Evolutionary conservation across 2,797 vertebrate species (phyloP), one percentile per base, ranked within the genome.

Genomic region (Hozukius guyotensis): DNA sequence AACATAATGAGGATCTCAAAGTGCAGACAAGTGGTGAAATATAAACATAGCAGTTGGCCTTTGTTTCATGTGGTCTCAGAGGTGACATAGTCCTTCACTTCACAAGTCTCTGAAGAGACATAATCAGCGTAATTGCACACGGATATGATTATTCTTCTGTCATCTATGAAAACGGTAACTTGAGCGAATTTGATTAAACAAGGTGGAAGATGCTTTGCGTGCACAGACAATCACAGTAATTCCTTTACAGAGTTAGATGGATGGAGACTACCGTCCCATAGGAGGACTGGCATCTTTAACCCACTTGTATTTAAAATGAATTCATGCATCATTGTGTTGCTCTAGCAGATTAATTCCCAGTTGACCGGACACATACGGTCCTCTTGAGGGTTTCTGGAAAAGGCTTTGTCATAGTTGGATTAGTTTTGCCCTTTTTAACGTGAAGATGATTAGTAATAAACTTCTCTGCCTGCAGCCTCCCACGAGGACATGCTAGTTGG

Each of bases 71-170:
- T 63, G 77, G 81, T 88, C 87, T 87, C 88, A 66, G 86, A 82
- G 85, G 93, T 91, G 88, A 89, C 88, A 84, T 84, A 78, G 81
- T 72, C 83, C 88, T 87, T 89, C 80, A 87, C 77, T 86, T 85
- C 80, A 56, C 79, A 64, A 79, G 78, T 82, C 89, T 86, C 89
- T 18, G 77, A 84, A 81, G 85, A 89, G 86, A 89, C 82, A 83
- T 92, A 89, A 93, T 92, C 86, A 89, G 66, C 53, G 61, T 88
- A 93, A 94, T 89, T 92, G 86, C 87, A 34, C 20, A 34, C 60
- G 16, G 83, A 88, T 89, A 82, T 84, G 86, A 85, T 83, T 84
- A 85, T 87, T 90, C 80, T 80, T 81, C 72, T 75, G 84, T 86
- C 90, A 75, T 80, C 80, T 82, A 77, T 86, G 72, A 84, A 89